Evolutionary conservation across 1,140 invertebrate genomes (phyloP).

Genomic region (Palaemon carinicauda): DNA sequence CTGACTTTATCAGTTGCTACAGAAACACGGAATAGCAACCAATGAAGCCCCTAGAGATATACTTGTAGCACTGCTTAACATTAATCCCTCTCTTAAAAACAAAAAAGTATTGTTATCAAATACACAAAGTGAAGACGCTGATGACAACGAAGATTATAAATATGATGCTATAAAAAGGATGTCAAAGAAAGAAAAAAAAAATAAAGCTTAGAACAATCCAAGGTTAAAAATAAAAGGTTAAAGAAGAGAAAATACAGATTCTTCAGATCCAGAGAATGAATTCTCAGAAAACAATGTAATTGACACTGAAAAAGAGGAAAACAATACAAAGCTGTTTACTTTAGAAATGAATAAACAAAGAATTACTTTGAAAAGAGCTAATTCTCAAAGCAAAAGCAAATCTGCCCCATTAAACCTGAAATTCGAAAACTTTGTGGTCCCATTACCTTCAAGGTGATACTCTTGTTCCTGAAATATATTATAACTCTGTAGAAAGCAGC

Average conservation of each 20-base stretch:
- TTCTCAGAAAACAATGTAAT: too few relatives aligned
- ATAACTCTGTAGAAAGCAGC: constrained; percentile 29
- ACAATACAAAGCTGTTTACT: background rate
- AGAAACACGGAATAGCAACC: background rate
- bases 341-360: background rate
- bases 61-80: background rate
- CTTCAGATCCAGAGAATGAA: too few relatives aligned
- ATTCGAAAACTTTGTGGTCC: constrained; percentile 12
- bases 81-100: background rate
- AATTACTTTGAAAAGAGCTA: background rate
- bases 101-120: too few relatives aligned
- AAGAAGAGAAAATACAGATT: too few relatives aligned
- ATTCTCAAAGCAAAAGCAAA: background rate
- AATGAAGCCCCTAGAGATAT: background rate
- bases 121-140: too few relatives aligned
- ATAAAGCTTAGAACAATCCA: background rate
- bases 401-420: background rate
- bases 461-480: constrained; percentile 23
- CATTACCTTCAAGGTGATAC: constrained; percentile 30
- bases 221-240: background rate
- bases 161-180: background rate
- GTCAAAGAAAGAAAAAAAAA: background rate
- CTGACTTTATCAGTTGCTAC: background rate
- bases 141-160: background rate
- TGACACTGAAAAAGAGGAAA: background rate